A percentile compares a stretch with the other conserved stretches of the same genome.
These are phyloP conservation scores for Dendronephthya gigantea DNA, from an alignment of 64 coral and sea anemone species.

Conservation along the genomic window DNA sequence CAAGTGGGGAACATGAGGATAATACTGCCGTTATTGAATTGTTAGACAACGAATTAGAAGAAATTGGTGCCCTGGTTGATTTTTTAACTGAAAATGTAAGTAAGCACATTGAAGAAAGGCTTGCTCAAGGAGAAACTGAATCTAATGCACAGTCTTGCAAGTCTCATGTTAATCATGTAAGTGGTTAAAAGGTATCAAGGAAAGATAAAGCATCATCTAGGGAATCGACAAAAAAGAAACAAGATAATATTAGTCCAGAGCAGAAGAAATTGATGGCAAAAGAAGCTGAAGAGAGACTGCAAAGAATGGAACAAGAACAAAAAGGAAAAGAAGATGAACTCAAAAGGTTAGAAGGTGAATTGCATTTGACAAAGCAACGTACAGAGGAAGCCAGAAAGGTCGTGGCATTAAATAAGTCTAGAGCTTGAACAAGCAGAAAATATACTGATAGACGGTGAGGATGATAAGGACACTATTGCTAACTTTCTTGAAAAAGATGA, in stretches of 20 bases:
- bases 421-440: slow-evolving; percentile 25
- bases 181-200: background rate
- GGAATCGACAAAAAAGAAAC: background rate
- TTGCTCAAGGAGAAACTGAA: background rate
- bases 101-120: slow-evolving; percentile 6
- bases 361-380: slow-evolving; percentile 26
- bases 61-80: slow-evolving; percentile 16
- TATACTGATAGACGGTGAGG: background rate
- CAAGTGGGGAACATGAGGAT: background rate
- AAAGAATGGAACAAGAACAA: slow-evolving; percentile 28
- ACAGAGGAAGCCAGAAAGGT: slow-evolving; percentile 38
- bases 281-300: slow-evolving; percentile 5
- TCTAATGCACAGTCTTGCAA: background rate
- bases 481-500: background rate
- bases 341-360: background rate
- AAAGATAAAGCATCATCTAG: background rate
- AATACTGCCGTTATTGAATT: slow-evolving; percentile 13
- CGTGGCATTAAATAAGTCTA: background rate
- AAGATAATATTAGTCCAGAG: background rate
- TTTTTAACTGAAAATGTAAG: background rate
- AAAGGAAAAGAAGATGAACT: slow-evolving; percentile 9
- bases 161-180: no score
- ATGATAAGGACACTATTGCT: background rate
- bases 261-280: slow-evolving; percentile 21
- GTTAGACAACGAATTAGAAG: slow-evolving; percentile 12